These are phyloP conservation scores for Drosophila stalkeri DNA, from an alignment of 2,888 invertebrate genomes.

Conservation along the genomic window DNA sequence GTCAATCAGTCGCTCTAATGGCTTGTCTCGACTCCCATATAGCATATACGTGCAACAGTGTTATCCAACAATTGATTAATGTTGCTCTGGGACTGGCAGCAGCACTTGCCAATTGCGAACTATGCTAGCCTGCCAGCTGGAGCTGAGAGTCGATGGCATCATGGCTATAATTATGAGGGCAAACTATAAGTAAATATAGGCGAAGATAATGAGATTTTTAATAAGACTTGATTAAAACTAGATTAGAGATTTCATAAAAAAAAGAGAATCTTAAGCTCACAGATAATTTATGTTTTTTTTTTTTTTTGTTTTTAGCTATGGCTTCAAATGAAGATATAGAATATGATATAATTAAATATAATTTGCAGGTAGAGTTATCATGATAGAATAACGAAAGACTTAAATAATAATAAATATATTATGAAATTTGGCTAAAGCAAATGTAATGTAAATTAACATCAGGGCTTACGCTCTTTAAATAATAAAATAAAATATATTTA, in stretches of 20 bases:
- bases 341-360: no score
- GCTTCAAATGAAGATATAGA: no score
- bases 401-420: no score
- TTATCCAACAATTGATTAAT: conserved; percentile 5
- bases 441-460: no score
- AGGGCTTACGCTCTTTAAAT: no score
- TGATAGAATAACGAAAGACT: no score
- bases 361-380: no score
- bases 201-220: background rate
- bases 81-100: background rate
- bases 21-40: background rate
- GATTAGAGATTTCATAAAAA: background rate
- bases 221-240: background rate
- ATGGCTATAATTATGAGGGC: background rate
- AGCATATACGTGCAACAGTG: background rate
- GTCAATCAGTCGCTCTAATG: conserved; percentile 11
- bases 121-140: background rate
- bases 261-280: background rate
- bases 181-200: background rate
- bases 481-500: no score
- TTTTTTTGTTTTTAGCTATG: background rate
- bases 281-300: background rate
- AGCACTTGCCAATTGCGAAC: conserved; percentile 3
- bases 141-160: background rate
- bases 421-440: no score